Evolutionary conservation across 1,140 invertebrate genomes (phyloP).

Genomic region (Metopolophium dirhodum): DNA sequence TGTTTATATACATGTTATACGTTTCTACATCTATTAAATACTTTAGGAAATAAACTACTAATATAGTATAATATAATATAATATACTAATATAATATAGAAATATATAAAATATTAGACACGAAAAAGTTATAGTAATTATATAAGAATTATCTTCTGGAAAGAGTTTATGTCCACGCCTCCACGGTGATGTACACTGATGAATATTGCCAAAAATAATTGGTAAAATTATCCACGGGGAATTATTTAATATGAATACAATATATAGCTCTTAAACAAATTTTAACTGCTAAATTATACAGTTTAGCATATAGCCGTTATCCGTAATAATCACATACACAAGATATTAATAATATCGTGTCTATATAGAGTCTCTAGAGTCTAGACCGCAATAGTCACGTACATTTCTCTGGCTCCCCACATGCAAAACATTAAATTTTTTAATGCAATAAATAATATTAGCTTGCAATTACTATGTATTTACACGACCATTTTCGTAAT

Average conservation of each 20-base stretch:
- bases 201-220: neutral
- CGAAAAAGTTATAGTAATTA: too few species aligned
- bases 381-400: neutral
- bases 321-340: neutral
- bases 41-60: too few species aligned
- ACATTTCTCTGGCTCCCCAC: neutral
- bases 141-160: too few species aligned
- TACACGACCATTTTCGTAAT: neutral
- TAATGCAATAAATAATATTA: too few species aligned
- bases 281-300: neutral
- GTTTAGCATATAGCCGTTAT: neutral
- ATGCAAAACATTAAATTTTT: neutral
- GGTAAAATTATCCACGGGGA: neutral
- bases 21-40: too few species aligned
- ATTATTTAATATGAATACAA: neutral
- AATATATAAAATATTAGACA: too few species aligned
- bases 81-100: too few species aligned
- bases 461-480: neutral
- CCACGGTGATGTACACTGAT: too few species aligned
- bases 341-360: neutral
- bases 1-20: too few species aligned
- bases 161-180: too few species aligned
- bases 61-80: too few species aligned
- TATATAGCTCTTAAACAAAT: neutral
- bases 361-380: neutral